Base-by-base conservation (phyloP, 2,797 vertebrate species). In the Calcarius lapponicus region DNA sequence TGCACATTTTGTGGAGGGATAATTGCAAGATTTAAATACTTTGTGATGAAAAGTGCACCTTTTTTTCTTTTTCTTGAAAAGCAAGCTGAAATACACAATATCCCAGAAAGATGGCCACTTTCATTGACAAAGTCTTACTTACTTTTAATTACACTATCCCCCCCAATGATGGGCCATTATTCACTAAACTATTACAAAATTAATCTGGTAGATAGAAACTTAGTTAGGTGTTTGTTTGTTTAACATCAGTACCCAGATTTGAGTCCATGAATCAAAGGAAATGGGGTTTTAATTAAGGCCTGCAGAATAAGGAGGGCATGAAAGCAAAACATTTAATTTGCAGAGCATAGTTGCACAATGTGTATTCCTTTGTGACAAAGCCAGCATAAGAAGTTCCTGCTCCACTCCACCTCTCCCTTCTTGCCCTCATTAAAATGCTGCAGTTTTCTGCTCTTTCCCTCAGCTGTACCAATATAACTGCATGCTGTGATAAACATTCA, bases 201-300 rank as follows among this genome's bases (percentile, higher is more conserved):
- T 86, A 54, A 67, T 86, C 73, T 57, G 40, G n/a, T 53, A 80
- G 83, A 65, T 8, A 88, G 57, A 74, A 84, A 74, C 66, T 73
- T 54, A 86, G 73, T 84, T 45, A 88, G 53, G 67, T 84, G 19
- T 71, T 70, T 71, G 45, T 88, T 90, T 89, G 32, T 94, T 88
- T 88, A 86, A 80, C 53, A 71, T 40, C 29, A n/a, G 84, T 42
- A 71, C 50, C 19, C 29, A 81, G 58, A 64, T 94, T 42, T 75
- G 70, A 81, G 67, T 19, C 80, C 73, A 32, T 25, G 62, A 93
- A 90, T 73, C 57, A 90, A 81, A 67, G 53, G 45, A 93, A 93
- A 88, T 26, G 26, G 76, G 25, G 48, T 86, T 95, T 92, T 86
- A 90, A 95, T 93, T 86, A 92, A 71, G 34, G 54, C 80, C 61